Base-by-base conservation (phyloP, 2,797 vertebrate genomes). In the Microchirus variegatus region DNA sequence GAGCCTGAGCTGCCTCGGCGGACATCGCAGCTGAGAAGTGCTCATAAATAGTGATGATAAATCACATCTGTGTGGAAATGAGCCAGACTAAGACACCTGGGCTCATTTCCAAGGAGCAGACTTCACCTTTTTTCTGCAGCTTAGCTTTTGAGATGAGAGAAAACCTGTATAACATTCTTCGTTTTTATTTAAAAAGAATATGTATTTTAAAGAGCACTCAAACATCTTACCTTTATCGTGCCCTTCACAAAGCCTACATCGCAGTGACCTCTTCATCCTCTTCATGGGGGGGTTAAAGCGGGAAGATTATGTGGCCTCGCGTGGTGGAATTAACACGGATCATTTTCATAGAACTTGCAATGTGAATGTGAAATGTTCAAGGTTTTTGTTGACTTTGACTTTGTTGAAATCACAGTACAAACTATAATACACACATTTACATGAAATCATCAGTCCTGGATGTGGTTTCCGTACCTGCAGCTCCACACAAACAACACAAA, bases 31-130 rank as follows among this genome's bases (percentile, higher is more conserved):
- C 50, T 18, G 53, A 59, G 62, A 49, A 55, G 46, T 13, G 47
- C 36, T 66, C 66, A 63, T 78, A 77, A 71, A 78, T 57, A 63
- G 16, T 48, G n/a, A 63, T 50, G 43, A 66, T 71, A 64, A 73
- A 74, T 74, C 54, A 46, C 62, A 59, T 77, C 43, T 53, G 59
- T 65, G 53, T 73, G 66, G 53, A 63, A 77, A 67, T 67, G 77
- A 79, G 64, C 38, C 63, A 40, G 63, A 45, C 62, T 16, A 15
- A 53, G 67, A 54, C 53, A 53, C 49, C 48, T 37, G 37, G 31
- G 53, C 63, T 73, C 43, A 4, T 63, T 59, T 78, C 59, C 72
- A 73, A 62, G 56, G 37, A 16, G 56, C 18, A 11, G 44, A 49
- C 59, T 68, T 75, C 45, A 31, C 60, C 70, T 58, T 52, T 22